Evolutionary conservation across 2,888 invertebrate species (phyloP), one percentile per base, ranked within the genome.

Genomic region (Odontomyia ornata): DNA sequence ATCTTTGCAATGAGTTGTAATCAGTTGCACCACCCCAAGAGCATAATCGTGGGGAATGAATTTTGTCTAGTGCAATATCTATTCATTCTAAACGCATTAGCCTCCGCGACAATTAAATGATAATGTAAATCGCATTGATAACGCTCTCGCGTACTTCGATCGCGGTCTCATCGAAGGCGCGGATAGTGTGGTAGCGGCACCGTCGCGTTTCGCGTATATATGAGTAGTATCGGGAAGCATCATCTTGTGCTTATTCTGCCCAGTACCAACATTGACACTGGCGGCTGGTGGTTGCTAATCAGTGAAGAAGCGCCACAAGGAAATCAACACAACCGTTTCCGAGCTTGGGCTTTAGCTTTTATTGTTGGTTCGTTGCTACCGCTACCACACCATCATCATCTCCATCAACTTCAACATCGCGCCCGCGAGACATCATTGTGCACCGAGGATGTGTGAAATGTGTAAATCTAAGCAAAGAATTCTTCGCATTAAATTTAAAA

Each of bases 241-340:
- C 69, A 28, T 30, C 69, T 69, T 25, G 2, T n/a, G 30, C 18
- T 21, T 36, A 30, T 23, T 69, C 69, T 30, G 46, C 69, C 69
- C n/a, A n/a, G n/a, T n/a, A n/a, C n/a, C n/a, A n/a, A n/a, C n/a
- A 30, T 47, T 69, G 69, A 46, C 69, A 69, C 69, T 69, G 69
- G n/a, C n/a, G n/a, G 65, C 65, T n/a, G 27, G 36, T 36, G 9
- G 65, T 23, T 1, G 23, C 69, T 47, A 27, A 13, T 67, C 9
- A 46, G 67, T 43, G 15, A 25, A 69, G 47, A 25, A 46, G 47
- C 25, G 52, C 15, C 52, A 13, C 13, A 9, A 56, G 56, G 9
- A n/a, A n/a, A 21, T 23, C 5, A 60, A 18, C 18, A 15, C 60
- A 60, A 21, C 60, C 5, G 60, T 60, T 11, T 60, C 25, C 60